Percentiles rank a stretch among this genome's conserved stretches.
phyloP scores from a whole-genome alignment of 2,113 vertebrate species.

The Alligator mississippiensis region DNA sequence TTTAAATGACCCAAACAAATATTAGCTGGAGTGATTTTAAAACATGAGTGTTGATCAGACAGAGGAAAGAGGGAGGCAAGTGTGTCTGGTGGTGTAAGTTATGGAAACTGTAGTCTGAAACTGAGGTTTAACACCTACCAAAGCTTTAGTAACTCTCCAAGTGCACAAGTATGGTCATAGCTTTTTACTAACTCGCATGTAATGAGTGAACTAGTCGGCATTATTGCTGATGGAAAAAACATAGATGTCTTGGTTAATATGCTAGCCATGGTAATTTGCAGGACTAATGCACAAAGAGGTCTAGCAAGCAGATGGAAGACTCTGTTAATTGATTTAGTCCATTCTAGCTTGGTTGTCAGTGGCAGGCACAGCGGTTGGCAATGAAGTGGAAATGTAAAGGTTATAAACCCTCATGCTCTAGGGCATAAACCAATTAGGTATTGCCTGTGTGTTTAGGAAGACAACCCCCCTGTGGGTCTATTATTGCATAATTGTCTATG shows the following conservation, averaged over 20 bases:
- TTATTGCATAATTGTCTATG: not conserved
- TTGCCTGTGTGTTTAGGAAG: not conserved
- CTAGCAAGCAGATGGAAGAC: not conserved
- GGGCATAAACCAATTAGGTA: not conserved
- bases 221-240: not conserved
- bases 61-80: not conserved
- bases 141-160: not conserved
- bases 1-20: not conserved
- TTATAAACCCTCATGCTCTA: not conserved
- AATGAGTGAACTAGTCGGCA: no score
- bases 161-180: not conserved
- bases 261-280: not conserved
- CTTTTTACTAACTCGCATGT: not conserved
- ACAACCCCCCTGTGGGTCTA: not conserved
- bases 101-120: not conserved
- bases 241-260: not conserved
- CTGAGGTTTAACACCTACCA: not conserved
- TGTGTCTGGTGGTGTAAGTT: rapidly evolving
- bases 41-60: not conserved
- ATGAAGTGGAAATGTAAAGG: not conserved
- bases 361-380: not conserved
- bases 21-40: not conserved
- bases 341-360: not conserved
- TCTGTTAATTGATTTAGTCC: not conserved
- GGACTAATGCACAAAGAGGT: not conserved